Percentiles rank a stretch among this genome's conserved stretches.
phyloP scores from a whole-genome alignment of 2,888 invertebrate genomes.

The Cantharis flavilabris region DNA sequence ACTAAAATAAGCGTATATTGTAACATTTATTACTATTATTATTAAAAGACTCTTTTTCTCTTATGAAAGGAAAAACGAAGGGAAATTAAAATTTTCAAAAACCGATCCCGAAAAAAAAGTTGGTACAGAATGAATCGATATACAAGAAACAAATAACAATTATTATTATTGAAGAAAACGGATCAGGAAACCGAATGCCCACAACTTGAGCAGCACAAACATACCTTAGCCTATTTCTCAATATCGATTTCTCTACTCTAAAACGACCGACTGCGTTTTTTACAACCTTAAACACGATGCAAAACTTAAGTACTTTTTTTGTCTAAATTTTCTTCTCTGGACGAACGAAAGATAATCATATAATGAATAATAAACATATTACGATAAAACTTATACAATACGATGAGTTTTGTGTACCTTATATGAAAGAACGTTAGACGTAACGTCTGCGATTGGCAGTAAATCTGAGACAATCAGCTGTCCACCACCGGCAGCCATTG shows the following conservation, averaged over 20 bases:
- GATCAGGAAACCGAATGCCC: slow-evolving; percentile 28
- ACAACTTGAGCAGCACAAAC: slow-evolving; percentile 44
- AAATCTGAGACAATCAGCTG: slow-evolving; percentile 41
- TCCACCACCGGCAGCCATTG: slow-evolving; percentile 32
- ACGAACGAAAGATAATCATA: slow-evolving; percentile 43
- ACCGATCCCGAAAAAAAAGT: background rate
- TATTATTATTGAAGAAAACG: slow-evolving; percentile 8
- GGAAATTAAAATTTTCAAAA: background rate
- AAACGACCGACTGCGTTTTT: slow-evolving; percentile 46
- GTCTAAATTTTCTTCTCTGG: slow-evolving; percentile 40
- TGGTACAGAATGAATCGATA: slow-evolving; percentile 4
- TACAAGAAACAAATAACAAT: background rate
- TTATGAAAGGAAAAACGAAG: background rate
- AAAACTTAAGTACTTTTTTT: slow-evolving; percentile 46
- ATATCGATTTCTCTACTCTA: slow-evolving; percentile 44
- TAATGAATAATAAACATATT: slow-evolving; percentile 23
- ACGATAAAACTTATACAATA: slow-evolving; percentile 18
- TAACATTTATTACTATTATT: slow-evolving; percentile 7
- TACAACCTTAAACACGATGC: slow-evolving; percentile 39
- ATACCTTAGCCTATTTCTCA: slow-evolving; percentile 44
- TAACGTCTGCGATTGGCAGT: slow-evolving; percentile 34
- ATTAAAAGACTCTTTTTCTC: slow-evolving; percentile 4
- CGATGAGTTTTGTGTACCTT: slow-evolving; percentile 18
- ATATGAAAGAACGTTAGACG: slow-evolving; percentile 22
- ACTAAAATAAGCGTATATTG: slow-evolving; percentile 23